Percentiles rank a stretch among this genome's conserved stretches.
phyloP scores from a whole-genome alignment of 2,888 invertebrate genomes.

The Catocala nupta region DNA sequence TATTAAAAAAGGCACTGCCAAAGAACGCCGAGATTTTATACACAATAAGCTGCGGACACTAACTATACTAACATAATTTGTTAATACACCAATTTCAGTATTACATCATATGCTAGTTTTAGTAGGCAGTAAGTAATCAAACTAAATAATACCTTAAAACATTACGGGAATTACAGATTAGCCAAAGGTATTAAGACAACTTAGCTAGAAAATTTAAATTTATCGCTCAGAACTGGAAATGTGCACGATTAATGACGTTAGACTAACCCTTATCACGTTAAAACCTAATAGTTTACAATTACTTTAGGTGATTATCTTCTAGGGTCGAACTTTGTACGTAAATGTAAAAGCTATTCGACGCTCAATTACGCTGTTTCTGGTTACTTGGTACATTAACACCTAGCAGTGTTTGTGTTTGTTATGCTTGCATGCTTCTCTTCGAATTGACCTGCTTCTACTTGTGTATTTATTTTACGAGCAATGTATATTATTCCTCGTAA shows the following conservation, averaged over 20 bases:
- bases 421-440: too few species aligned
- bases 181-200: conserved; percentile 13
- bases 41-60: too few species aligned
- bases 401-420: neutral
- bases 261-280: conserved; percentile 17
- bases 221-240: conserved; percentile 11
- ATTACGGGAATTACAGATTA: conserved; percentile 6
- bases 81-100: too few species aligned
- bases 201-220: conserved; percentile 17
- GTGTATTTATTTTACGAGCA: too few species aligned
- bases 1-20: too few species aligned
- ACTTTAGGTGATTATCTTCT: conserved; percentile 14
- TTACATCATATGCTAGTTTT: too few species aligned
- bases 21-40: too few species aligned
- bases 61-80: too few species aligned
- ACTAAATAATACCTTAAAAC: neutral
- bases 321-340: conserved; percentile 6
- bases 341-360: neutral
- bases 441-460: too few species aligned
- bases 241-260: conserved; percentile 15
- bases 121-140: too few species aligned
- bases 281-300: conserved; percentile 21
- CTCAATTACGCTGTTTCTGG: neutral
- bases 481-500: too few species aligned
- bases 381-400: neutral